phyloP scores from a whole-genome alignment of 1,140 invertebrate genomes.

The Micrasema minimum region DNA sequence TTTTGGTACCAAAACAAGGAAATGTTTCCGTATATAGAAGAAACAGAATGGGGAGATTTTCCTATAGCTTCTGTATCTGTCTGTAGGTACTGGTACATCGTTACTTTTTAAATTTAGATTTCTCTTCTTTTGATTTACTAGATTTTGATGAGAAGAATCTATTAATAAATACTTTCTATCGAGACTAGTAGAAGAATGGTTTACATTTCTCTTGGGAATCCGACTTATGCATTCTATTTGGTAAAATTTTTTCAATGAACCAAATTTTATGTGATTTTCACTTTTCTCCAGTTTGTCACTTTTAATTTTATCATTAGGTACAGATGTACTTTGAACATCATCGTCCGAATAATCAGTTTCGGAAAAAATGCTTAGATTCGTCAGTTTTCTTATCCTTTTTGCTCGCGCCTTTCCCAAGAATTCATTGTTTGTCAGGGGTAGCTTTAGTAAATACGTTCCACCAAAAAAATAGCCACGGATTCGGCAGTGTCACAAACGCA shows the following conservation, averaged over 20 bases:
- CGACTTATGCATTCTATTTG: slow-evolving; percentile 58
- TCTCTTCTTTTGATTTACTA: slow-evolving; percentile 54
- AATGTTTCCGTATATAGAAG: slow-evolving; percentile 30
- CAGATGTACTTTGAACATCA: slow-evolving; percentile 60
- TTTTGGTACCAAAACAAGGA: slow-evolving; percentile 3
- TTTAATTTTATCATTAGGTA: slow-evolving; percentile 55
- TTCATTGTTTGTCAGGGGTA: slow-evolving; percentile 70
- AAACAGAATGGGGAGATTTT: slow-evolving; percentile 64
- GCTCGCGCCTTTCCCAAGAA: slow-evolving; percentile 52
- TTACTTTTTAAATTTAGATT: slow-evolving; percentile 66
- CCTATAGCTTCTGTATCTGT: slow-evolving; percentile 80
- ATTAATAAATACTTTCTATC: slow-evolving; percentile 76
- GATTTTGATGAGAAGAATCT: slow-evolving; percentile 63
- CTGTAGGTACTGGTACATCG: slow-evolving; percentile 77
- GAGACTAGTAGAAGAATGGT: slow-evolving; percentile 71
- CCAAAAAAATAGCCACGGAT: slow-evolving; percentile 77
- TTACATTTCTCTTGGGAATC: slow-evolving; percentile 67
- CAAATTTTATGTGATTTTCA: slow-evolving; percentile 67
- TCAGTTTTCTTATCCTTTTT: slow-evolving; percentile 56
- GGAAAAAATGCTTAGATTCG: slow-evolving; percentile 74
- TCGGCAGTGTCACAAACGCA: slow-evolving; percentile 84
- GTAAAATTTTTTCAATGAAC: slow-evolving; percentile 76
- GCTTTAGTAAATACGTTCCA: slow-evolving; percentile 77
- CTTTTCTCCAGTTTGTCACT: slow-evolving; percentile 56
- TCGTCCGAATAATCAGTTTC: slow-evolving; percentile 83